phyloP scores from a whole-genome alignment of 1,140 invertebrate genomes.

The Ptiloglossa arizonensis region DNA sequence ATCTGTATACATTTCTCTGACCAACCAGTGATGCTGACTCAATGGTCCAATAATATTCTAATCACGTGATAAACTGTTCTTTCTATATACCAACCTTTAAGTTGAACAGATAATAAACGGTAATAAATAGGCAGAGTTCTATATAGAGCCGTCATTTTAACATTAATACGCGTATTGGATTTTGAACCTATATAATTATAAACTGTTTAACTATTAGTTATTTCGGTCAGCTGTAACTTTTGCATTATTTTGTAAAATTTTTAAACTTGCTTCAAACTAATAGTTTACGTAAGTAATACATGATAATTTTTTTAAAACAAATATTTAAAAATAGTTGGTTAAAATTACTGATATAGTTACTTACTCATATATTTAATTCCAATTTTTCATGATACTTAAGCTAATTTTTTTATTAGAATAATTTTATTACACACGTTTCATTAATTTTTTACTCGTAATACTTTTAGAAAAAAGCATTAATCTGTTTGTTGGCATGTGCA shows the following conservation, averaged over 20 bases:
- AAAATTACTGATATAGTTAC: background rate
- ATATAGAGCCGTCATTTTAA: background rate
- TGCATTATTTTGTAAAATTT: background rate
- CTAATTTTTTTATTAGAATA: too few relatives aligned
- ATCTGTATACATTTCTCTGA: too few relatives aligned
- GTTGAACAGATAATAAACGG: background rate
- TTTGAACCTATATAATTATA: background rate
- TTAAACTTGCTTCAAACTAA: background rate
- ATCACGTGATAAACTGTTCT: too few relatives aligned
- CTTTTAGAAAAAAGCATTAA: background rate
- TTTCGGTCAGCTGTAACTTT: background rate
- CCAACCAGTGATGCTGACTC: too few relatives aligned
- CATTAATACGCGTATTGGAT: background rate
- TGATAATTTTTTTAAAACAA: background rate
- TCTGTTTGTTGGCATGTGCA: background rate
- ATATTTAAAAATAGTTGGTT: background rate
- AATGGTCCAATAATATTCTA: too few relatives aligned
- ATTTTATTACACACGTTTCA: background rate
- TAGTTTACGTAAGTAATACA: constrained; percentile 14
- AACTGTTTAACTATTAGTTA: background rate
- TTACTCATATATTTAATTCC: too few relatives aligned
- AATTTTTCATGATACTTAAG: background rate
- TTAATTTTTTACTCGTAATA: background rate
- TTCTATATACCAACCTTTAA: too few relatives aligned
- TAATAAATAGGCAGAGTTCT: background rate